phyloP scores from a whole-genome alignment of 2,797 vertebrate genomes.

The Poeciliopsis gracilis region DNA sequence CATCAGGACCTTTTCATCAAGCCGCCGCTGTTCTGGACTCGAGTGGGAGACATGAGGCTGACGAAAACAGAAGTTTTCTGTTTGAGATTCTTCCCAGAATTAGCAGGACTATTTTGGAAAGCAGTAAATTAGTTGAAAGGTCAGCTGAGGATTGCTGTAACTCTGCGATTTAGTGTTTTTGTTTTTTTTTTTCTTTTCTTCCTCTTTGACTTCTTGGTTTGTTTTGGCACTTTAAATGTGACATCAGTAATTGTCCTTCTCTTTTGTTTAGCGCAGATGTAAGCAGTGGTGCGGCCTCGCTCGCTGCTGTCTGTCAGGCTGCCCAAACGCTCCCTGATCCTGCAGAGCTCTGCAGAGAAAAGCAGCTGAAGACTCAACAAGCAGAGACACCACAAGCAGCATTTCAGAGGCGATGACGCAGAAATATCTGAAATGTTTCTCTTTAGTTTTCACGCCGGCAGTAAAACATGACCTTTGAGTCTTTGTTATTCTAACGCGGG shows the following conservation, averaged over 20 bases:
- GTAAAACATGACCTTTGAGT: constrained; percentile 34
- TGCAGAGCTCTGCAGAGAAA: constrained; percentile 58
- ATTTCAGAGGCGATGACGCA: constrained; percentile 51
- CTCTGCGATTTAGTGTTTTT: too few relatives aligned
- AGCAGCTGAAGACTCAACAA: constrained; percentile 48
- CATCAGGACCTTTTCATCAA: constrained; percentile 79
- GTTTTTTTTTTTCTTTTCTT: too few relatives aligned
- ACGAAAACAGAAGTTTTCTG: constrained; percentile 33
- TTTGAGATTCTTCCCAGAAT: constrained; percentile 40
- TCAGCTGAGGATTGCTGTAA: too few relatives aligned
- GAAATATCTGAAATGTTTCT: constrained; percentile 43
- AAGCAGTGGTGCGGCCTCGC: constrained; percentile 53
- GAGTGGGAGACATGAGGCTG: constrained; percentile 61
- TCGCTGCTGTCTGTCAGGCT: constrained; percentile 59
- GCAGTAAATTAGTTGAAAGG: background rate
- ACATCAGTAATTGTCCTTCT: constrained; percentile 59
- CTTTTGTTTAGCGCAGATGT: constrained; percentile 37
- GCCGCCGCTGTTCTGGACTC: constrained; percentile 66
- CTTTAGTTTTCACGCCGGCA: constrained; percentile 43
- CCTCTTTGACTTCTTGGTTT: background rate
- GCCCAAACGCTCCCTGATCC: constrained; percentile 60
- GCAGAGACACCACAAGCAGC: constrained; percentile 42
- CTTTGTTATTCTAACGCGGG: constrained; percentile 42
- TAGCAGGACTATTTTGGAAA: background rate
- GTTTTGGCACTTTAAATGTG: constrained; percentile 38